Base-by-base conservation (phyloP, 1,140 invertebrate species). In the Harpegnathos saltator region DNA sequence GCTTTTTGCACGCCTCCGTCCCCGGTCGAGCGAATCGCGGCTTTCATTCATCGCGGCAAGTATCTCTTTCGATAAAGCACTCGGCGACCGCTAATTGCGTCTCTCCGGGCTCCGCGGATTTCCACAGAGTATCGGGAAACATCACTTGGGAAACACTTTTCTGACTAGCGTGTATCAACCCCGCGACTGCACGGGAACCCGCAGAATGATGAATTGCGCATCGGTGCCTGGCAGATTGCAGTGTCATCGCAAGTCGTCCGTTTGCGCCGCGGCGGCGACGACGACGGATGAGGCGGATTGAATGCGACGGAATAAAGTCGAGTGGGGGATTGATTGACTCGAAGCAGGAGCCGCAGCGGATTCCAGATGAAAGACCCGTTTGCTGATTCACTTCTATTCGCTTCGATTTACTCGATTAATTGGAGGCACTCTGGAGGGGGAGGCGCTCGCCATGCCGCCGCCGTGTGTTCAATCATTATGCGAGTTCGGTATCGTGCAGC, bases 61-160 rank as follows among this genome's bases (percentile, higher is more conserved):
- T 11, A 11, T 44, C 38, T 44, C 38, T 11, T 44, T 54, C 7
- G 1, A 38, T 1, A 29, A 58, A n/a, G 26, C 1, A 24, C 62
- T n/a, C 17, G 7, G 44, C 14, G 4, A 19, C 9, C 14, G 1
- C 68, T 44, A 50, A 68, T 52, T 24, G 22, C 5, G n/a, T 38
- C 26, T 1, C 9, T 66, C 17, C 12, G 12, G 0, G 4, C 19
- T 56, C 11, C 29, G 29, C 17, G 17, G 14, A 71, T 33, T 22
- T 1, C 1, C 12, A 11, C 33, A 1, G 44, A 26, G 12, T 17
- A 44, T 44, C 38, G 38, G 38, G 38, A 44, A 78, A 68, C 17
- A 12, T 7, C 19, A 9, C 29, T 78, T 78, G 75, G 75, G 29
- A 78, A 78, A 78, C 63, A 19, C 75, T 58, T 58, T 38, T 59